These are phyloP conservation scores for Lophotis ruficrista DNA, from an alignment of 2,113 vertebrate genomes.

Conservation along the genomic window DNA sequence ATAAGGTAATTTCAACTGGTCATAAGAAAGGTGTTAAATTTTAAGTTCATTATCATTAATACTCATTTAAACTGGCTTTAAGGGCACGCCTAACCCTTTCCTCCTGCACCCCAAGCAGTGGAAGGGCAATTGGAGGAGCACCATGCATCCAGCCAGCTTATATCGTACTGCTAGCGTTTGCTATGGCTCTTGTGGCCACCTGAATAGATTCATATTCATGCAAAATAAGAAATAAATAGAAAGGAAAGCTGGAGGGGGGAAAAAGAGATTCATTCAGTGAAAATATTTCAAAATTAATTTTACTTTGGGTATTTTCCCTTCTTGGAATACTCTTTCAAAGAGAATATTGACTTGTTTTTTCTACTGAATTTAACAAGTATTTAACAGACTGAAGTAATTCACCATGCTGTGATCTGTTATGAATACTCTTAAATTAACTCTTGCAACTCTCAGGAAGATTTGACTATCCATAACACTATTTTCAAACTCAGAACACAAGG, in stretches of 20 bases:
- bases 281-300: background rate
- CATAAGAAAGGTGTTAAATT: background rate
- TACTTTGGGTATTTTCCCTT: background rate
- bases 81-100: background rate
- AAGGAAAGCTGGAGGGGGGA: background rate
- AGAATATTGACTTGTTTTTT: background rate
- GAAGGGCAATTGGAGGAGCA: background rate
- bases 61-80: background rate
- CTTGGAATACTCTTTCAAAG: background rate
- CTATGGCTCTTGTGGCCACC: background rate
- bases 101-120: background rate
- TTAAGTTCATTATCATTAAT: background rate
- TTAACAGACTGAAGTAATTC: background rate
- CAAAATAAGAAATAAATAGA: background rate
- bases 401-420: too few species aligned
- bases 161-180: too few species aligned
- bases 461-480: background rate
- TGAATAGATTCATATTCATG: too few species aligned
- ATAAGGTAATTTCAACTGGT: background rate
- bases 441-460: too few species aligned
- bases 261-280: background rate
- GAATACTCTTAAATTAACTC: background rate
- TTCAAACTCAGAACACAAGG: background rate
- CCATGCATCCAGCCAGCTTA: rapidly evolving
- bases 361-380: background rate